Evolutionary conservation across 2,797 vertebrate species (phyloP).

Genomic region (Rhabdophis nuchalis): DNA sequence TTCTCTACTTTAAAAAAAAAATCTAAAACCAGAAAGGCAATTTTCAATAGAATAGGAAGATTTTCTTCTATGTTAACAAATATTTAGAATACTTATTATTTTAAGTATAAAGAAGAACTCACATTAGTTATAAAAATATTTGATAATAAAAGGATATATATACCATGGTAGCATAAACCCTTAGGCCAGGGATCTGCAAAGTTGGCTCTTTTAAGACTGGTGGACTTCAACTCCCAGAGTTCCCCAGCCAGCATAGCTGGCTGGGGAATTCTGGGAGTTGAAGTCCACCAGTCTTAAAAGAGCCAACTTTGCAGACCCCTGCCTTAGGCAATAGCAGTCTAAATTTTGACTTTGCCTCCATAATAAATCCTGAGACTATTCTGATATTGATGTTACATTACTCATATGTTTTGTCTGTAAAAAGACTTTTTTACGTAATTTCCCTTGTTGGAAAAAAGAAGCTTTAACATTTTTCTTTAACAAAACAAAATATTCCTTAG

Average conservation of each 20-base stretch:
- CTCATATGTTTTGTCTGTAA: not conserved
- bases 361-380: constrained; percentile 1
- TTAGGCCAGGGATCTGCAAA: too few relatives aligned
- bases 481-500: not conserved
- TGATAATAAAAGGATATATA: not conserved
- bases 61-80: constrained; percentile 1
- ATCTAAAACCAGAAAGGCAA: not conserved
- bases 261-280: too few relatives aligned
- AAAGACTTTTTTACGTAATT: not conserved
- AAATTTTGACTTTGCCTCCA: not conserved
- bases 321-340: not conserved
- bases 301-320: too few relatives aligned
- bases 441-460: not conserved
- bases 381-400: not conserved
- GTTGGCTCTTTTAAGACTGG: too few relatives aligned
- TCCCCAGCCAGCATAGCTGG: too few relatives aligned
- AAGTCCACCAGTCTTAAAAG: too few relatives aligned
- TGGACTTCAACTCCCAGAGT: too few relatives aligned
- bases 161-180: not conserved
- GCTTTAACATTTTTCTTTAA: not conserved
- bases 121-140: not conserved
- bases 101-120: not conserved
- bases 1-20: not conserved
- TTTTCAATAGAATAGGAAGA: constrained; percentile 17
- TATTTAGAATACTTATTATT: constrained; percentile 26